These are phyloP conservation scores for Rhagonycha fulva DNA, from an alignment of 2,888 invertebrate genomes.

Conservation along the genomic window DNA sequence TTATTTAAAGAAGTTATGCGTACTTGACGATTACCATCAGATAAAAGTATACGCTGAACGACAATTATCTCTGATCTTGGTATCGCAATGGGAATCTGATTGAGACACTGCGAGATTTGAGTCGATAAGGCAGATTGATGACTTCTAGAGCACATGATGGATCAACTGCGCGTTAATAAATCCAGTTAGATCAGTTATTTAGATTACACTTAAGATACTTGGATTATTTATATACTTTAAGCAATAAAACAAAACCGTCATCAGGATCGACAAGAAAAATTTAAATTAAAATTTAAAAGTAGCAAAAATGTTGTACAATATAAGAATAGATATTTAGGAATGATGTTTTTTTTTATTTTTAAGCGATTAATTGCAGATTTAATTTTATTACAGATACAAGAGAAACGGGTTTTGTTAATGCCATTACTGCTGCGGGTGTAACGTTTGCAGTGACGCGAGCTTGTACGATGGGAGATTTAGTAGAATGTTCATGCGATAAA, in stretches of 20 bases:
- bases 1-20: conserved; percentile 6
- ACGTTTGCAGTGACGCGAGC: conserved; percentile 87
- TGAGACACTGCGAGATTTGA: conserved; percentile 42
- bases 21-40: conserved; percentile 21
- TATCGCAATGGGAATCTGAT: conserved; percentile 47
- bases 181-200: conserved; percentile 44
- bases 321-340: neutral
- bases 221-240: conserved; percentile 32
- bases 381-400: conserved; percentile 73
- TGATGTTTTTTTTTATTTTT: neutral
- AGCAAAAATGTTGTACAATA: neutral
- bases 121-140: conserved; percentile 40
- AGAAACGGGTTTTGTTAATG: conserved; percentile 90
- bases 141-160: conserved; percentile 37
- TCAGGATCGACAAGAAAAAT: neutral
- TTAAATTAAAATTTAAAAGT: neutral
- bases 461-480: conserved; percentile 82
- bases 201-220: conserved; percentile 35
- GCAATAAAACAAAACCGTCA: conserved; percentile 12
- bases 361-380: neutral
- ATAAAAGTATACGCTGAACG: conserved; percentile 41
- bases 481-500: conserved; percentile 88
- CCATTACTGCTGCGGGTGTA: conserved; percentile 88
- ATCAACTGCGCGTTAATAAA: conserved; percentile 41
- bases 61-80: conserved; percentile 45